A percentile compares a stretch with the other conserved stretches of the same genome.
These are phyloP conservation scores for Rhyacophila brunnea DNA, from an alignment of 1,140 invertebrate species.

Conservation along the genomic window DNA sequence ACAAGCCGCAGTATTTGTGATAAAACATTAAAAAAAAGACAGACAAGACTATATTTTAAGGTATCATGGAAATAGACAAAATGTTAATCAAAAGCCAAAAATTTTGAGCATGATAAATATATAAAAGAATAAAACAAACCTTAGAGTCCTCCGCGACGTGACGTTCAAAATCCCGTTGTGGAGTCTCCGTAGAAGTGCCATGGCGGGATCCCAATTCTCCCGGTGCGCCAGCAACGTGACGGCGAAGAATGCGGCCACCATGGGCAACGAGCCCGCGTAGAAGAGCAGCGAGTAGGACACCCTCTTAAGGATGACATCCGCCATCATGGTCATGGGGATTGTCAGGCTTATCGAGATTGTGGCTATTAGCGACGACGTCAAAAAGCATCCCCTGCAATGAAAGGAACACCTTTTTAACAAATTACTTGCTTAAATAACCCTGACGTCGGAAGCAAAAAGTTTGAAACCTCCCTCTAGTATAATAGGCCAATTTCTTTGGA, in stretches of 20 bases:
- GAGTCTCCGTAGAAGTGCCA: conserved; percentile 62
- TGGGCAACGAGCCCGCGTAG: conserved; percentile 77
- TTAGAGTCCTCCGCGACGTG: background rate
- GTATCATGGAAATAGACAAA: too few species aligned
- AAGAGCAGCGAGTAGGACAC: conserved; percentile 73
- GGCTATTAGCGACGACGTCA: conserved; percentile 84
- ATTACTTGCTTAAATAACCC: too few species aligned
- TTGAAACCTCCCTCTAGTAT: too few species aligned
- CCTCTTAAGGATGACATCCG: conserved; percentile 75
- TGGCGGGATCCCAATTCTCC: conserved; percentile 82
- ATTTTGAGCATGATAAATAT: too few species aligned
- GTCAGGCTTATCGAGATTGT: conserved; percentile 80
- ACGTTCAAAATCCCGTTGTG: conserved; percentile 38
- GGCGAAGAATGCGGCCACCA: conserved; percentile 75
- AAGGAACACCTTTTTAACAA: too few species aligned
- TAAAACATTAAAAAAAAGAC: too few species aligned
- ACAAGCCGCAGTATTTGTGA: too few species aligned
- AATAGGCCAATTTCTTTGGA: too few species aligned
- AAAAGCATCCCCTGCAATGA: conserved; percentile 76
- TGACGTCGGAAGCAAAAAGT: too few species aligned
- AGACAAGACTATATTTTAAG: too few species aligned
- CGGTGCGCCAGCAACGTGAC: conserved; percentile 76
- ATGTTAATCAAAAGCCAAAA: too few species aligned
- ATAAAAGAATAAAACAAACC: too few species aligned
- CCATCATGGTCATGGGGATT: conserved; percentile 82